These are phyloP conservation scores for Hemitrygon akajei DNA, from an alignment of 2,797 vertebrate species.

Conservation along the genomic window DNA sequence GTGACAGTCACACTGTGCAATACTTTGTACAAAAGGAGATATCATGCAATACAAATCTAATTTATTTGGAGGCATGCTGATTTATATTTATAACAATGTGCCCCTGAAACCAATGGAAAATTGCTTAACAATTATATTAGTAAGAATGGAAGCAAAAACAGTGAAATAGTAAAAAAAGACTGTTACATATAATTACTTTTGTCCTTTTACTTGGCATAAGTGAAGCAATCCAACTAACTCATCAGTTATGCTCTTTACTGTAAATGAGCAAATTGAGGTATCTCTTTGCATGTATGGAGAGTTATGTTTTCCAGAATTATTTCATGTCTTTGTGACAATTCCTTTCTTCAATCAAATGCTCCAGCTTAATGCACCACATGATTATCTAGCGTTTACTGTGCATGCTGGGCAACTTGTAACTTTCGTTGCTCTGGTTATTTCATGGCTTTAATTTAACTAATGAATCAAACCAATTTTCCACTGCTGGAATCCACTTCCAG, in stretches of 20 bases:
- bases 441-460: background rate
- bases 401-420: background rate
- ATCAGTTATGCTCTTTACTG: background rate
- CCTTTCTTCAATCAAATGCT: background rate
- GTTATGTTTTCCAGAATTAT: background rate
- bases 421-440: background rate
- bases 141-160: background rate
- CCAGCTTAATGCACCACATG: background rate
- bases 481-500: too few relatives aligned
- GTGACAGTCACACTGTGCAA: constrained; percentile 16
- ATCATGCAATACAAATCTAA: background rate
- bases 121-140: background rate
- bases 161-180: background rate
- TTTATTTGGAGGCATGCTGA: background rate
- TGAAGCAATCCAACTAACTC: background rate
- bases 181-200: background rate
- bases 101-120: background rate
- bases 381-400: background rate
- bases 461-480: background rate
- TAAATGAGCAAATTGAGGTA: background rate
- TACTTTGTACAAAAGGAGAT: background rate
- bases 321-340: background rate
- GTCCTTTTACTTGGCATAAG: background rate
- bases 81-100: constrained; percentile 13
- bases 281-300: background rate